phyloP scores from a whole-genome alignment of 2,113 vertebrate species.

The Reinhardtius hippoglossoides region DNA sequence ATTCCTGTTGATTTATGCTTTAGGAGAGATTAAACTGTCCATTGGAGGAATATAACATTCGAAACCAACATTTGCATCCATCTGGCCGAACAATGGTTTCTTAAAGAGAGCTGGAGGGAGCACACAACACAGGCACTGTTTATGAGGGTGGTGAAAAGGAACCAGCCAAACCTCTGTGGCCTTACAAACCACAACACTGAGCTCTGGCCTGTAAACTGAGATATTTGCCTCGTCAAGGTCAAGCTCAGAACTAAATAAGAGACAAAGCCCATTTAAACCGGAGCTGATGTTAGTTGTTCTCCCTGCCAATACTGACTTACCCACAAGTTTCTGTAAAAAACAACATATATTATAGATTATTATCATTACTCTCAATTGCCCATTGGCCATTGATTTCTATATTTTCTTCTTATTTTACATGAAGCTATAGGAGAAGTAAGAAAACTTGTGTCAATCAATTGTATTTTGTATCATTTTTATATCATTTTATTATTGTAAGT shows the following conservation, averaged over 20 bases:
- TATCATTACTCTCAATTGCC: not conserved
- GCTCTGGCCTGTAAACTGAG: slow-evolving; percentile 48
- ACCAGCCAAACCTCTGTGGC: slow-evolving; percentile 27
- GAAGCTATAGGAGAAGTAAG: not conserved
- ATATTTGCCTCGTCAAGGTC: slow-evolving; percentile 62
- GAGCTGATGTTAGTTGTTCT: not conserved
- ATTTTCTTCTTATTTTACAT: not conserved
- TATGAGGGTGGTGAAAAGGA: slow-evolving; percentile 15
- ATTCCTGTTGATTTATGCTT: too few species aligned
- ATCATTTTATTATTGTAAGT: not conserved
- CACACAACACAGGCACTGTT: not conserved
- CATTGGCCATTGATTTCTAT: not conserved
- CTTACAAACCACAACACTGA: not conserved
- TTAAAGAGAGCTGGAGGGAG: not conserved
- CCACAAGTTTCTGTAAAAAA: not conserved
- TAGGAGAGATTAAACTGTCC: too few species aligned
- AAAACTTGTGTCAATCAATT: not conserved
- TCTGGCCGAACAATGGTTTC: not conserved
- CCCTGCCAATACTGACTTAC: too few species aligned
- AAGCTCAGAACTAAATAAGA: slow-evolving; percentile 43
- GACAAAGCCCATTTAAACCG: not conserved
- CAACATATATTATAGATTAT: not conserved
- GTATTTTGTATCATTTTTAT: not conserved
- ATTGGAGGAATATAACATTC: too few species aligned
- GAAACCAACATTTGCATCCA: not conserved